phyloP scores from a whole-genome alignment of 2,113 vertebrate genomes.

The Burhinus oedicnemus region DNA sequence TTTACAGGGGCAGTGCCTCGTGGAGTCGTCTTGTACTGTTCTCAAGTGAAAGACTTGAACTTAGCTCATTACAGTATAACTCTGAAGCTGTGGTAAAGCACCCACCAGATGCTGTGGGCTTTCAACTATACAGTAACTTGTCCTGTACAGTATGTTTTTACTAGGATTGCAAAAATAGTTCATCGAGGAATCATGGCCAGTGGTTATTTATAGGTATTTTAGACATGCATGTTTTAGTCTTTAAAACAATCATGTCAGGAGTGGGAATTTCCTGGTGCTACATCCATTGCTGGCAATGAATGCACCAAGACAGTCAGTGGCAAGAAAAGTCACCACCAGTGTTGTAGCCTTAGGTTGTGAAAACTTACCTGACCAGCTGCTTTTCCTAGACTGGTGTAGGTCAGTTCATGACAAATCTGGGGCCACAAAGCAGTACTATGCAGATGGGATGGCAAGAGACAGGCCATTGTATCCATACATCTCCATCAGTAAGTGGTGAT shows the following conservation, averaged over 20 bases:
- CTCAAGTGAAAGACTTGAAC: constrained; percentile 87
- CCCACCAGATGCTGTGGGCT: constrained; percentile 70
- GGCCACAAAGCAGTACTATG: constrained; percentile 27
- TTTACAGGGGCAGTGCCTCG: constrained; percentile 79
- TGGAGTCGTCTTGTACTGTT: constrained; percentile 77
- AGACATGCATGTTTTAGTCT: constrained; percentile 29
- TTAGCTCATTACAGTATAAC: constrained; percentile 76
- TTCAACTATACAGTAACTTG: constrained; percentile 55
- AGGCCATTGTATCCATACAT: neutral
- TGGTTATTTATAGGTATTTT: constrained; percentile 72
- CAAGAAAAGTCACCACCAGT: constrained; percentile 43
- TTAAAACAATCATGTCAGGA: constrained; percentile 6
- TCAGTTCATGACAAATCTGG: neutral
- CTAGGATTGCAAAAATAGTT: constrained; percentile 67
- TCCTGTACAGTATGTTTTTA: constrained; percentile 65
- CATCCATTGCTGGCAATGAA: constrained; percentile 76
- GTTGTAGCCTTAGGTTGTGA: constrained; percentile 1
- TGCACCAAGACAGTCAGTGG: constrained; percentile 54
- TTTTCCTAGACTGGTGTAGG: neutral
- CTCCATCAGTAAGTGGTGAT: neutral
- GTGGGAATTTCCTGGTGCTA: constrained; percentile 56
- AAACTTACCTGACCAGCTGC: neutral
- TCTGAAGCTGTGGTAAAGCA: constrained; percentile 78
- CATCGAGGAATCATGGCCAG: constrained; percentile 71
- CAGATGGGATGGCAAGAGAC: neutral